A percentile compares a stretch with the other conserved stretches of the same genome.
phyloP scores from a whole-genome alignment of 2,113 vertebrate genomes.

The Mirounga angustirostris region DNA sequence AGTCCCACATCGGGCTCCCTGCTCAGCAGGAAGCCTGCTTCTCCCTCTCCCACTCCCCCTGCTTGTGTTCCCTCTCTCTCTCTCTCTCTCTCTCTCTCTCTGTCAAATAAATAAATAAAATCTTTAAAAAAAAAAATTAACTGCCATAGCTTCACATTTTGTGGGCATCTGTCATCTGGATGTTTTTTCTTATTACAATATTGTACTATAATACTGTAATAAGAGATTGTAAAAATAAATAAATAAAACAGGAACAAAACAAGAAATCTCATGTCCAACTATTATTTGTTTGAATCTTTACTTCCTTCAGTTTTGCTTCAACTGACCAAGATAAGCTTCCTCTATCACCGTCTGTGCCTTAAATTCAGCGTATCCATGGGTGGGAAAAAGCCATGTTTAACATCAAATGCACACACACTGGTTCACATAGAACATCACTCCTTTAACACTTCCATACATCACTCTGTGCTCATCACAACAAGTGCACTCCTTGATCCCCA shows the following conservation, averaged over 20 bases:
- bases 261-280: neutral
- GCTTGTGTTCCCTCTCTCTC: neutral
- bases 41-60: neutral
- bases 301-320: slow-evolving; percentile 1
- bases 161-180: neutral
- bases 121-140: neutral
- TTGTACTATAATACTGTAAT: neutral
- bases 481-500: neutral
- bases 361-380: neutral
- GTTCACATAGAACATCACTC: neutral
- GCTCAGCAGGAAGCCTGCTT: too few species aligned
- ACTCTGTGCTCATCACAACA: neutral
- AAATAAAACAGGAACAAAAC: neutral
- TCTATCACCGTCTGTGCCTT: neutral
- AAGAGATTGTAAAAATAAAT: slow-evolving; percentile 11
- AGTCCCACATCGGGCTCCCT: too few species aligned
- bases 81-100: neutral
- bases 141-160: neutral
- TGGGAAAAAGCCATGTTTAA: neutral
- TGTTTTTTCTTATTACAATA: neutral
- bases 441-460: neutral
- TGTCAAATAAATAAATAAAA: neutral
- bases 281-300: slow-evolving; percentile 1
- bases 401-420: neutral
- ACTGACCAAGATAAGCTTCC: neutral